Evolutionary conservation across 2,113 vertebrate genomes (phyloP), one percentile per base, ranked within the genome.

Genomic region (Carettochelys insculpta): DNA sequence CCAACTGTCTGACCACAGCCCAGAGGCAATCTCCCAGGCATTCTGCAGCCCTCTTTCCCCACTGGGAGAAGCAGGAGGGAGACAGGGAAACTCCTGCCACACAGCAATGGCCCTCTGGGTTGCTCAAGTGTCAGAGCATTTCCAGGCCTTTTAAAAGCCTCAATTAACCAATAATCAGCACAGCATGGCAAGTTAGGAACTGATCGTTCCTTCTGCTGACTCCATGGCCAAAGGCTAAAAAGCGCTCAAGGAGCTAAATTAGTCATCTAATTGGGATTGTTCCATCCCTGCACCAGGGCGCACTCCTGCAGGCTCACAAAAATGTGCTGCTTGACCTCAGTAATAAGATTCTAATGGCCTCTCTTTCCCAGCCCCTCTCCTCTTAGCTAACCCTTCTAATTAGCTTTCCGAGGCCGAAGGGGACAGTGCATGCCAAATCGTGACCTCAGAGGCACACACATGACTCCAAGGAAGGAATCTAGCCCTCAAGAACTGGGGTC

Each of bases 221-320:
- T 96, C 85, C 5, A 29, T 97, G 95, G 96, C 97, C 97, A 97
- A 96, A 95, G 97, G 97, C 96, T 95, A 96, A 95, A 95, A 97
- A 94, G 91, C 94, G 43, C 92, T 96, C 93, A 88, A 92, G 96
- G 92, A 96, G 90, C 87, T 95, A 94, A 97, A 97, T 97, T 97
- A 97, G 96, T 90, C 88, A 87, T 92, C 92, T 97, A 97, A 98
- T 97, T 97, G 96, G 95, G 97, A 97, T 96, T 97, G 97, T 96
- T 83, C 96, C 94, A 52, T 92, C 92, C 92, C 58, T 16, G 51
- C 53, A 82, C 90, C 58, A 77, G 52, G 84, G 83, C 61, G 77
- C 53, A 77, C 90, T 93, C 86, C 77, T 84, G 58, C 24, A 41
- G 54, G 68, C 71, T 90, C 88, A 31, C 5, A 38, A 19, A 43